Evolutionary conservation across 2,797 vertebrate species (phyloP), one percentile per base, ranked within the genome.

Genomic region (Phoebastria nigripes): DNA sequence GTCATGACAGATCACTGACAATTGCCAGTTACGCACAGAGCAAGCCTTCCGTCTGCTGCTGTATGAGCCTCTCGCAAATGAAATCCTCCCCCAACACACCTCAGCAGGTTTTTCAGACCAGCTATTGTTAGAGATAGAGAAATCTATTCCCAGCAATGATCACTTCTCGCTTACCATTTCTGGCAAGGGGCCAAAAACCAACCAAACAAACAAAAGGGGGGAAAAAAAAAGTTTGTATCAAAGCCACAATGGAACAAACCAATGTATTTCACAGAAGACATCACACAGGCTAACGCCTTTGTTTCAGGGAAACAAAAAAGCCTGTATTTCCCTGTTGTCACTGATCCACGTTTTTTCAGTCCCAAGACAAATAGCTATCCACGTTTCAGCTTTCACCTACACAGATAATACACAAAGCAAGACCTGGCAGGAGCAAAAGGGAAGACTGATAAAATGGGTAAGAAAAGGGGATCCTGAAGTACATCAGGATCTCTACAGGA

Each of bases 271-370:
- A 91, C 52, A 72, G 63, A 37, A 51, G 65, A 59, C 44, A 46
- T 35, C 67, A 26, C 3, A 2, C 20, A 65, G 29, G 37, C 29
- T 37, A 71, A 91, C 4, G 7, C 28, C 42, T 49, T 80, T 31
- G 42, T 55, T 59, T 62, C 55, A 66, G n/a, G 44, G 22, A 62
- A 91, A 73, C 15, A 66, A 33, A 83, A 76, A 26, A 44, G 51
- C 18, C 47, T 77, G 8, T 42, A 33, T 41, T 82, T 51, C 52
- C 61, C 65, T 77, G 15, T 28, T 2, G 0, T 14, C 0, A 0
- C 33, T 41, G 12, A 69, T 59, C 16, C 49, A 39, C 9, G 15
- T 20, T 78, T 81, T 66, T 92, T 35, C 22, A 22, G 31, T 76
- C 39, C 39, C 20, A 12, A 62, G 42, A 76, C 54, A 83, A 89